phyloP scores from a whole-genome alignment of 1,140 invertebrate genomes.

The Drosophila virilis region DNA sequence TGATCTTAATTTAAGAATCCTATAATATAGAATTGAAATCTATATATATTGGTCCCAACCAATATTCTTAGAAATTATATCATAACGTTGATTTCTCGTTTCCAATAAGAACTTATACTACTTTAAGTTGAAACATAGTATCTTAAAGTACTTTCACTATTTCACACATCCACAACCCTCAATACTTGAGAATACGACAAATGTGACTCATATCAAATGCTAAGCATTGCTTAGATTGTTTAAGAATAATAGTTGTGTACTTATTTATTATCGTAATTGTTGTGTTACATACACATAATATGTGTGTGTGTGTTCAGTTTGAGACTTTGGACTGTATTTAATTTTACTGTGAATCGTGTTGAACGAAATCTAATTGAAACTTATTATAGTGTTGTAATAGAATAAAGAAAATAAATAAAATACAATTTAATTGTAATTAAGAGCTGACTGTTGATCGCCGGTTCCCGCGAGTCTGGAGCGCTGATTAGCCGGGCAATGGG shows the following conservation, averaged over 20 bases:
- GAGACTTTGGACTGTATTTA: slow-evolving; percentile 57
- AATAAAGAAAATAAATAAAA: slow-evolving; percentile 41
- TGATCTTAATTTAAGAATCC: no score
- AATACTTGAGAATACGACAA: neutral
- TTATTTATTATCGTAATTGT: slow-evolving; percentile 70
- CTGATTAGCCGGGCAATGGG: slow-evolving; percentile 29
- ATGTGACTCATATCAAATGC: slow-evolving; percentile 8
- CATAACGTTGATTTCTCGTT: neutral
- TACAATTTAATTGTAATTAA: slow-evolving; percentile 45
- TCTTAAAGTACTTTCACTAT: slow-evolving; percentile 15
- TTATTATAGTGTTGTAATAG: slow-evolving; percentile 19
- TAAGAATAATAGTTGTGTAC: slow-evolving; percentile 20
- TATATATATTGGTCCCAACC: no score
- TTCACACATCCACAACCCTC: neutral
- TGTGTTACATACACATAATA: slow-evolving; percentile 1
- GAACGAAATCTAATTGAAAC: slow-evolving; percentile 57
- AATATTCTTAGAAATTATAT: no score
- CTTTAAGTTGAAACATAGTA: neutral
- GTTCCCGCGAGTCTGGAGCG: slow-evolving; percentile 25
- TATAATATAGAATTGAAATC: no score
- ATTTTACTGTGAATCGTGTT: slow-evolving; percentile 37
- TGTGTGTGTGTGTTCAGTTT: slow-evolving; percentile 6
- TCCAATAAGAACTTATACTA: neutral
- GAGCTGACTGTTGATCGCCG: slow-evolving; percentile 29
- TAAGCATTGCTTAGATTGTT: slow-evolving; percentile 8